Percentiles rank a stretch among this genome's conserved stretches.
These are phyloP conservation scores for Polyploca ridens DNA, from an alignment of 2,888 invertebrate species.

Conservation along the genomic window DNA sequence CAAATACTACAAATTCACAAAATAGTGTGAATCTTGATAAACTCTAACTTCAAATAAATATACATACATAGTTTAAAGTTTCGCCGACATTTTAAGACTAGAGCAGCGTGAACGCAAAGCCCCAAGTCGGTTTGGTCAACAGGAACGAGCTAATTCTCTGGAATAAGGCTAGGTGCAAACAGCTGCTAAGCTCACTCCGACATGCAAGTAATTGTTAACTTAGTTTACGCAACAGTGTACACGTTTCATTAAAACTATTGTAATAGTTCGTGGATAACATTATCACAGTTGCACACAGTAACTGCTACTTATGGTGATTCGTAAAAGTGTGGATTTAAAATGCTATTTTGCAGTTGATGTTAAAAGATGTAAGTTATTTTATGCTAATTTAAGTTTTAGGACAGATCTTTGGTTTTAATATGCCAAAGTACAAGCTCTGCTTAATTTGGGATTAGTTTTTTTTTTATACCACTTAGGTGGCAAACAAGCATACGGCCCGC, in stretches of 20 bases:
- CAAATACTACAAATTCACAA: too few relatives aligned
- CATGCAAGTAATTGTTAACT: slow-evolving; percentile 13
- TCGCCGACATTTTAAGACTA: not conserved
- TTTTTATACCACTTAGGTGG: too few relatives aligned
- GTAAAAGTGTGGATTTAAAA: too few relatives aligned
- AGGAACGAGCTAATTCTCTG: slow-evolving; percentile 20
- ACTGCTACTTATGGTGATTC: too few relatives aligned
- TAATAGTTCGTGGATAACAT: not conserved
- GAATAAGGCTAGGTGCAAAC: slow-evolving; percentile 22
- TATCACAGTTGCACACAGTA: not conserved
- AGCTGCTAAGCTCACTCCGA: slow-evolving; percentile 8
- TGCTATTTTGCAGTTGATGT: too few relatives aligned
- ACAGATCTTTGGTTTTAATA: too few relatives aligned
- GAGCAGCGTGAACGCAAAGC: slow-evolving; percentile 7
- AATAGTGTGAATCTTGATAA: not conserved
- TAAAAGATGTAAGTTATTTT: too few relatives aligned
- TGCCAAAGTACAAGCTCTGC: too few relatives aligned
- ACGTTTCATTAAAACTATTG: slow-evolving; percentile 8
- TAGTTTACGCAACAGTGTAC: not conserved
- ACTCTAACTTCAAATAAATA: not conserved
- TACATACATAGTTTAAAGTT: not conserved
- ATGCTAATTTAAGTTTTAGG: too few relatives aligned
- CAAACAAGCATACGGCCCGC: too few relatives aligned
- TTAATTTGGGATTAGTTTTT: too few relatives aligned
- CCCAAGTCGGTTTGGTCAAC: slow-evolving; percentile 13